Percentiles rank a stretch among this genome's conserved stretches.
phyloP scores from a whole-genome alignment of 2,888 invertebrate genomes.

The Troides oblongomaculatus region DNA sequence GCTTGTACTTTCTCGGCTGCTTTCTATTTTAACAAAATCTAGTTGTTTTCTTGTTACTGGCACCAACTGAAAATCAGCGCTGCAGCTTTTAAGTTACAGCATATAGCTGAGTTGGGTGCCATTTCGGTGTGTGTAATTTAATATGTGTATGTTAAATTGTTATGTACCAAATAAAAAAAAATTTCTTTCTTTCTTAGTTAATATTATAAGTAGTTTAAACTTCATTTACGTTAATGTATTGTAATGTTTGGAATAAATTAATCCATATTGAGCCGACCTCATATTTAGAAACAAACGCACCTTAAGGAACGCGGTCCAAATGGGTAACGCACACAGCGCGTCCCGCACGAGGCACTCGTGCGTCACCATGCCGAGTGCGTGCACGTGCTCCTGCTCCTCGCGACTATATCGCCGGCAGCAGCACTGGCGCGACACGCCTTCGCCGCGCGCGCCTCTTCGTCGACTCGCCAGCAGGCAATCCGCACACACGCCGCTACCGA shows the following conservation, averaged over 20 bases:
- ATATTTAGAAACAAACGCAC: neutral
- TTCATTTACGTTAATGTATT: neutral
- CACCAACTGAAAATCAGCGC: no score
- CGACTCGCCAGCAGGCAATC: slow-evolving; percentile 36
- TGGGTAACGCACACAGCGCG: slow-evolving; percentile 86
- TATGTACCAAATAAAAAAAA: no score
- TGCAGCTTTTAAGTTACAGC: no score
- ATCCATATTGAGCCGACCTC: no score
- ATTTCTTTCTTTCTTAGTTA: no score
- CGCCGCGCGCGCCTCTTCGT: slow-evolving; percentile 40
- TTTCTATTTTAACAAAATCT: no score
- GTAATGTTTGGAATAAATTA: neutral
- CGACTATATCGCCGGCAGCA: slow-evolving; percentile 56
- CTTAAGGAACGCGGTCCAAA: slow-evolving; percentile 77
- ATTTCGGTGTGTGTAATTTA: no score
- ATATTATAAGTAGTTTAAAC: no score
- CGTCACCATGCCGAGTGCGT: slow-evolving; percentile 83
- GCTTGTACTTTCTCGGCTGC: no score
- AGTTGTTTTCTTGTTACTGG: no score
- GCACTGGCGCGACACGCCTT: slow-evolving; percentile 37
- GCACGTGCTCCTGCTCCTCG: slow-evolving; percentile 77
- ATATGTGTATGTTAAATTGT: no score
- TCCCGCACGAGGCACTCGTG: slow-evolving; percentile 91
- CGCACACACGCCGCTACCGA: slow-evolving; percentile 33
- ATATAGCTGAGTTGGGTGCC: no score